Base-by-base conservation (phyloP, 92 coral and sea anemone species). In the Palythoa grandiflora region DNA sequence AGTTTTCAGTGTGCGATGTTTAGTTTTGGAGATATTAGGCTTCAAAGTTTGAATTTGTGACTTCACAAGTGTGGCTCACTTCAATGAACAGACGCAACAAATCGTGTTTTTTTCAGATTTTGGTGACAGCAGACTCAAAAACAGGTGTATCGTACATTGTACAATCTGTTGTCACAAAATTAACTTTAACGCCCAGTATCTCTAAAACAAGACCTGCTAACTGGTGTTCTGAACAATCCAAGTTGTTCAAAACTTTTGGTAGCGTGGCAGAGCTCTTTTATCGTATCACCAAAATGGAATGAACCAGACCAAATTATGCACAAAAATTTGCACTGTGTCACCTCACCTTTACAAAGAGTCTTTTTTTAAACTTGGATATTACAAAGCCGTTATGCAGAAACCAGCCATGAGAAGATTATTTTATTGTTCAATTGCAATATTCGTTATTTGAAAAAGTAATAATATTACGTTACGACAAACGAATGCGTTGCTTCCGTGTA, bases 401-500 rank as follows among this genome's bases (percentile, higher is more conserved):
- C 40, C 75, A 81, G 86, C n/a, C 59, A 19, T 17, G 21, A 81
- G 74, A 66, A 51, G 35, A 66, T 80, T 81, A 81, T 81, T 81
- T 81, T 81, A 81, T 81, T 39, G 86, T 81, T 21, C 73, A 47
- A 65, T 81, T 70, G 75, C 86, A 40, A 19, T 81, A 51, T 63
- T 81, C 75, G 74, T 81, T 81, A 65, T 81, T 81, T 47, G 75
- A 65, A 35, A 81, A 68, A 28, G 83, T 77, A 77, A 81, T 80
- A 44, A 80, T 48, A 81, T 47, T 81, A 61, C 84, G 84, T 61
- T 61, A 65, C 53, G 77, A 55, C n/a, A 53, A 17, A 78, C 65
- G 51, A 3, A 61, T 19, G 73, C 55, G 72, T 80, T 19, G 63
- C 73, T 68, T 61, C 85, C 71, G 68, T 81, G 50, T 44, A 20